Evolutionary conservation across 2,797 vertebrate species (phyloP).

Genomic region (Lemur catta): DNA sequence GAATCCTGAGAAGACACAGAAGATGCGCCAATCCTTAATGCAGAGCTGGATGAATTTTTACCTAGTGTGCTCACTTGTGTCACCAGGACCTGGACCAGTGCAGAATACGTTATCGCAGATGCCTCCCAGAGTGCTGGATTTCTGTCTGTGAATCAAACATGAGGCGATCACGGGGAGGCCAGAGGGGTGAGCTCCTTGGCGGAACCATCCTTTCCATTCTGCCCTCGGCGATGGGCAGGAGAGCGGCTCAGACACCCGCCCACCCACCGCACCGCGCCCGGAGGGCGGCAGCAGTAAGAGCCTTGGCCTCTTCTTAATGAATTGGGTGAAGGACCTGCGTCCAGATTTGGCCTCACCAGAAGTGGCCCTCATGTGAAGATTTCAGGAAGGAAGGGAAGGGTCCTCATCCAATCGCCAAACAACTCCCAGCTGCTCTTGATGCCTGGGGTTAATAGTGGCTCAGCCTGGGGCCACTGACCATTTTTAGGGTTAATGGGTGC

Average conservation of each 20-base stretch:
- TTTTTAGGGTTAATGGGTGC: neutral
- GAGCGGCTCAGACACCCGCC: neutral
- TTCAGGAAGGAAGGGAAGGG: neutral
- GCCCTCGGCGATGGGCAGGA: neutral
- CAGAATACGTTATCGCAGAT: neutral
- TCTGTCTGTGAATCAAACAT: neutral
- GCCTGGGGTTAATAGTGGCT: neutral
- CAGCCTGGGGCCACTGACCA: too few relatives aligned
- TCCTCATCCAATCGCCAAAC: neutral
- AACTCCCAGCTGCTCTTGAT: neutral
- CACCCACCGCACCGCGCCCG: fast-evolving
- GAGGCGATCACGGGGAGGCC: neutral
- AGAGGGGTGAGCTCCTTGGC: too few relatives aligned
- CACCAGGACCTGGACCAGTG: neutral
- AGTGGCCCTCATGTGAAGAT: neutral
- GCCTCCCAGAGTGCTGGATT: neutral
- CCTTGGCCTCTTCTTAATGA: neutral
- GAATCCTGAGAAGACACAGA: neutral
- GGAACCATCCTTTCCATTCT: neutral
- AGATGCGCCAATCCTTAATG: neutral
- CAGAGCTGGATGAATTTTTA: neutral
- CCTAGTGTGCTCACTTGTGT: fast-evolving
- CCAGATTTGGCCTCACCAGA: neutral
- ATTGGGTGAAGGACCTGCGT: neutral
- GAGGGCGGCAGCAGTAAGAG: neutral